Evolutionary conservation across 92 coral and sea anemone species (phyloP), one percentile per base, ranked within the genome.

Genomic region (Umimayanthus kanabou): DNA sequence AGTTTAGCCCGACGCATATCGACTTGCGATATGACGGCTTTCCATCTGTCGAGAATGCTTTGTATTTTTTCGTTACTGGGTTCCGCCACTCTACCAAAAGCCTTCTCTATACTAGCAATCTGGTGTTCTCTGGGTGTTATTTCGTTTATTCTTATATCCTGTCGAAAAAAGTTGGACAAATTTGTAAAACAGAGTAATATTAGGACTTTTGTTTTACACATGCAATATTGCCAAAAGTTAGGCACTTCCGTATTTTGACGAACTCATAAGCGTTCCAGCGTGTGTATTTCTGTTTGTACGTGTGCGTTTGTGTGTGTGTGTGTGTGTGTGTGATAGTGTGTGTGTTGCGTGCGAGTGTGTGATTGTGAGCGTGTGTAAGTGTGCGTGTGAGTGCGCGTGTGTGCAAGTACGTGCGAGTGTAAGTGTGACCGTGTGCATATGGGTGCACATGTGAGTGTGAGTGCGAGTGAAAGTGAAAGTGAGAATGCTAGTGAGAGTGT

Each of bases 1-100:
- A 92, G 94, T 73, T 89, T 92, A 11, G 90, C 33, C 78, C 92
- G 90, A 18, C 99, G 93, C 57, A 90, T 78, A 69, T 95, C 94
- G 67, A 94, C 91, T 88, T 97, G 97, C 50, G 76, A 42, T 69
- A 85, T 89, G 6, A 96, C 95, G 9, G 91, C 80, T 29, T 87
- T 91, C 99, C 99, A 97, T 92, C 98, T 89, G 37, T 93, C 96
- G 14, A 97, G 91, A 20, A 97, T 66, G 87, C 81, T 88, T 53
- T 93, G 90, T 23, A 94, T 91, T 61, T 92, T 79, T 53, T 94
- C 92, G 73, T 89, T 85, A 49, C 91, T 96, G 23, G 95, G 93
- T 75, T 94, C 96, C 64, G 92, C 89, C 22, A 97, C 89, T 81
- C 93, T 93, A 61, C 93, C 92, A 14, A 96, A 73, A 11, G 98